Evolutionary conservation across 2,888 invertebrate genomes (phyloP).

Genomic region (Leucophenga maculata): DNA sequence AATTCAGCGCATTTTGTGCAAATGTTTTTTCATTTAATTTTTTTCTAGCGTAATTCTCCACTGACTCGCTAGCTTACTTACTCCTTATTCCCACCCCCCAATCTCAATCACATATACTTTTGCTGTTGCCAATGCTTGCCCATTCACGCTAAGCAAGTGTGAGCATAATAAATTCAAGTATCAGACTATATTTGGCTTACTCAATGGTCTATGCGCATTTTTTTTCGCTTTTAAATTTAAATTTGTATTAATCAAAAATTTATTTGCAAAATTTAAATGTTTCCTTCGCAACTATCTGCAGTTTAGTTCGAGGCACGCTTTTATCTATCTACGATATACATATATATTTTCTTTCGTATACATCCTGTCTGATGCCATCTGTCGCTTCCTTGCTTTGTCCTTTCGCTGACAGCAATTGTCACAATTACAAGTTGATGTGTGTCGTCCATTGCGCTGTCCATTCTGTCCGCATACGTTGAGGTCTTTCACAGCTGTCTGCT

Average conservation of each 20-base stretch:
- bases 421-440: slow-evolving; percentile 68
- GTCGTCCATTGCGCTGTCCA: slow-evolving; percentile 41
- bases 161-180: slow-evolving; percentile 66
- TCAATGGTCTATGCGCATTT: slow-evolving; percentile 53
- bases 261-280: slow-evolving; percentile 37
- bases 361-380: slow-evolving; percentile 9
- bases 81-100: background rate
- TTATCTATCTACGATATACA: background rate
- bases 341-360: slow-evolving; percentile 20
- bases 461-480: slow-evolving; percentile 32
- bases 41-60: background rate
- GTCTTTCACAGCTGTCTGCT: slow-evolving; percentile 16
- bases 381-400: slow-evolving; percentile 50
- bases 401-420: slow-evolving; percentile 65
- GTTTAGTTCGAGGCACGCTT: background rate
- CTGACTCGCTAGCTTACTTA: background rate
- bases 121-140: too few species aligned
- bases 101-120: background rate
- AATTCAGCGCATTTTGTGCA: slow-evolving; percentile 11
- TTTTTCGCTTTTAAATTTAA: slow-evolving; percentile 40
- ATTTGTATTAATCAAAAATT: slow-evolving; percentile 55
- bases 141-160: slow-evolving; percentile 45
- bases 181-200: slow-evolving; percentile 68
- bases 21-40: background rate
- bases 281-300: slow-evolving; percentile 3